A percentile compares a stretch with the other conserved stretches of the same genome.
phyloP scores from a whole-genome alignment of 2,797 vertebrate genomes.

The Bovichtus diacanthus region DNA sequence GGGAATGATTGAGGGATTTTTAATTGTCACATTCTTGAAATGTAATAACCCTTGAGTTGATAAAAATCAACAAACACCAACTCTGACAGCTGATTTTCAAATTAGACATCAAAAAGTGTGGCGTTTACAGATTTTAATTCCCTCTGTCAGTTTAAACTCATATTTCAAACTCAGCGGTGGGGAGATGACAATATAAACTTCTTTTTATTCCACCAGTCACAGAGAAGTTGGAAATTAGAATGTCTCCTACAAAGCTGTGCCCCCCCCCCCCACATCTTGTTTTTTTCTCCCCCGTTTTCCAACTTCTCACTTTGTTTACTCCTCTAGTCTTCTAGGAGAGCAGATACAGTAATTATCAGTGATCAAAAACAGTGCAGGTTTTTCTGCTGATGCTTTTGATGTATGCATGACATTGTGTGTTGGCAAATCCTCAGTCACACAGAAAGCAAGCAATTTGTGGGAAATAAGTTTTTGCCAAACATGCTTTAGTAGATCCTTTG shows the following conservation, averaged over 20 bases:
- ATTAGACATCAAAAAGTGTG: conserved; percentile 76
- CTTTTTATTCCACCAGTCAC: conserved; percentile 77
- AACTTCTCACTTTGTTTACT: conserved; percentile 77
- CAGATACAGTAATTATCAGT: conserved; percentile 84
- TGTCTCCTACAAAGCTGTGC: conserved; percentile 67
- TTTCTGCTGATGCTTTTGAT: conserved; percentile 73
- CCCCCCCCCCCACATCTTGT: not conserved
- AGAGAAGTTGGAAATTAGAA: conserved; percentile 80
- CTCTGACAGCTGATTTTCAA: conserved; percentile 83
- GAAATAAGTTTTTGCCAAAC: conserved; percentile 53
- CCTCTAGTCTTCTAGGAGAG: conserved; percentile 79
- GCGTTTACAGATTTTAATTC: conserved; percentile 86
- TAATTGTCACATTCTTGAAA: conserved; percentile 86
- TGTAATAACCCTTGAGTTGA: conserved; percentile 85
- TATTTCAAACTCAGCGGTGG: conserved; percentile 78
- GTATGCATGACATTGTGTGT: conserved; percentile 66
- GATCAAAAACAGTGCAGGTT: conserved; percentile 83
- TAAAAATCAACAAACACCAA: conserved; percentile 87
- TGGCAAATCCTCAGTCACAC: conserved; percentile 53
- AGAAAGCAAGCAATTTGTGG: conserved; percentile 64
- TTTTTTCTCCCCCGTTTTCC: conserved; percentile 42
- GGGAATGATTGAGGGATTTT: conserved; percentile 83
- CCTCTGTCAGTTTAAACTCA: conserved; percentile 85
- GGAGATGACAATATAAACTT: conserved; percentile 81
- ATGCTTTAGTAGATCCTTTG: conserved; percentile 55